Evolutionary conservation across 2,113 vertebrate species (phyloP).

Genomic region (Cyprinus carpio): DNA sequence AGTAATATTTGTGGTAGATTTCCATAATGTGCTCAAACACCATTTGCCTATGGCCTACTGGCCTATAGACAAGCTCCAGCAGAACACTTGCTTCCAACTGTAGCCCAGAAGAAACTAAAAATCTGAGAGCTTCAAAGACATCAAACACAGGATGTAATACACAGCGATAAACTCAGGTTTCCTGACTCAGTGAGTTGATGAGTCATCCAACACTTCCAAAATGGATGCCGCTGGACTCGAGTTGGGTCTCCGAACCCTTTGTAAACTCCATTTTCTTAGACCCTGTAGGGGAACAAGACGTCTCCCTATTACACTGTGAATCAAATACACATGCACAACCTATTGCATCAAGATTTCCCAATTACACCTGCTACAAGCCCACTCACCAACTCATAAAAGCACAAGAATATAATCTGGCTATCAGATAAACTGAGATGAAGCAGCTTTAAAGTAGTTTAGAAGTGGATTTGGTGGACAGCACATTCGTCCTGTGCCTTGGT

Average conservation of each 20-base stretch:
- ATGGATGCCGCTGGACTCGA: constrained; percentile 24
- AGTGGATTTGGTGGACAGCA: constrained; percentile 29
- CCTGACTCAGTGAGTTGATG: constrained; percentile 21
- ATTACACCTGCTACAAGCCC: constrained; percentile 15
- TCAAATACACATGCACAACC: constrained; percentile 54
- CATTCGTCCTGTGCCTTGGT: constrained; percentile 28
- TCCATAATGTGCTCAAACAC: constrained; percentile 30
- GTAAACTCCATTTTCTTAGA: constrained; percentile 1
- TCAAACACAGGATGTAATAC: neutral
- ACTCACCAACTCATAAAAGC: constrained; percentile 32
- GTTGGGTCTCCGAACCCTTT: neutral
- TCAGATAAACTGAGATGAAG: constrained; percentile 20
- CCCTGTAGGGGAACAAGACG: constrained; percentile 42
- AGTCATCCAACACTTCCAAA: constrained; percentile 43
- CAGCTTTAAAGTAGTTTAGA: constrained; percentile 26
- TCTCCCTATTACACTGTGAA: constrained; percentile 73
- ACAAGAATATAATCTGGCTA: constrained; percentile 52
- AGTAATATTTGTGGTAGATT: constrained; percentile 23
- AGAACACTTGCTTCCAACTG: neutral
- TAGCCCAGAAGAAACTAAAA: neutral
- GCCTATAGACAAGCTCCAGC: constrained; percentile 10
- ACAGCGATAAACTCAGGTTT: constrained; percentile 35
- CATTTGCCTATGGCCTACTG: neutral
- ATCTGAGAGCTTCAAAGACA: neutral
- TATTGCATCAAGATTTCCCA: constrained; percentile 35